phyloP scores from a whole-genome alignment of 2,113 vertebrate species.

The Pao palembangensis region DNA sequence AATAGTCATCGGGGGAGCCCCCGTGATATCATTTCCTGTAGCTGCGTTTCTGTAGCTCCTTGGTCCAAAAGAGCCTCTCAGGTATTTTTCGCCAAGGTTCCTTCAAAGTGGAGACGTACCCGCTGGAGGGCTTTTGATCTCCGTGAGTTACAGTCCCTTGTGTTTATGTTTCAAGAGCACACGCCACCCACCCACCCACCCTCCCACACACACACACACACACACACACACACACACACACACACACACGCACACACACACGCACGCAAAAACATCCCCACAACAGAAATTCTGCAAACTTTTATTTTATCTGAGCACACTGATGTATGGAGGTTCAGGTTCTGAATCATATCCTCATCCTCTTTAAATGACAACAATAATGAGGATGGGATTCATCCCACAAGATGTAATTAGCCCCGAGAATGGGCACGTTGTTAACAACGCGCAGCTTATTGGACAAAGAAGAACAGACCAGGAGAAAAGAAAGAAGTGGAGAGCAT shows the following conservation, averaged over 20 bases:
- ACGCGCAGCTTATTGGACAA: slow-evolving; percentile 12
- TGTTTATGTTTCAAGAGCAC: slow-evolving; percentile 17
- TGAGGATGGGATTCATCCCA: slow-evolving; percentile 23
- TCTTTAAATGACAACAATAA: slow-evolving; percentile 20
- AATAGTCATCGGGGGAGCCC: no score
- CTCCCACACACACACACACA: slow-evolving; percentile 1
- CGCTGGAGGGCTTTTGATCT: slow-evolving; percentile 35
- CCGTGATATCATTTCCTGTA: no score
- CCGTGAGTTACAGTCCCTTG: slow-evolving; percentile 3
- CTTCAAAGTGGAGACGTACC: slow-evolving; percentile 28
- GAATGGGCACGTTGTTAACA: slow-evolving; percentile 38
- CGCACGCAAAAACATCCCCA: background rate
- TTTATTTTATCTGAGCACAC: background rate
- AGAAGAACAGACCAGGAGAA: slow-evolving; percentile 19
- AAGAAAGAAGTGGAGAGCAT: slow-evolving; percentile 1
- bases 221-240: slow-evolving; percentile 3
- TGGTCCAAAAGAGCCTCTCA: background rate
- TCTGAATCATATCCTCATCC: slow-evolving; percentile 15
- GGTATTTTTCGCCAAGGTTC: slow-evolving; percentile 6
- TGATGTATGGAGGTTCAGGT: background rate
- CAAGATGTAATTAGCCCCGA: slow-evolving; percentile 33
- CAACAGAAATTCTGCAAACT: slow-evolving; percentile 14
- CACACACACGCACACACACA: slow-evolving; percentile 1
- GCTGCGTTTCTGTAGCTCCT: no score
- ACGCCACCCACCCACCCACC: background rate